These are phyloP conservation scores for Diaperis boleti DNA, from an alignment of 2,888 invertebrate genomes.

Conservation along the genomic window DNA sequence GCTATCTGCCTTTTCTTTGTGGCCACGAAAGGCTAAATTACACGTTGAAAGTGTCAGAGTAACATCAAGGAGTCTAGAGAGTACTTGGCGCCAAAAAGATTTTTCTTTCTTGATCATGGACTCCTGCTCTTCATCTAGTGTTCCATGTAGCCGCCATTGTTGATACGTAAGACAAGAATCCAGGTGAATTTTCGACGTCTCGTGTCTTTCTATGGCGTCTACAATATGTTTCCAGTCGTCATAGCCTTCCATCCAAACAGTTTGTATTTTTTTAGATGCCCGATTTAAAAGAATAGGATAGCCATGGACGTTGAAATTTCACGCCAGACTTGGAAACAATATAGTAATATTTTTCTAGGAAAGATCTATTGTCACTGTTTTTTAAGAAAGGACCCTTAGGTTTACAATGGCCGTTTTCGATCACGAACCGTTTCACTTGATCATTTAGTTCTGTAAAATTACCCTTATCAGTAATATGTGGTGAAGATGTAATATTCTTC, in stretches of 20 bases:
- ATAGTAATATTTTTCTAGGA: no score
- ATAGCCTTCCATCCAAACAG: background rate
- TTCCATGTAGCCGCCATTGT: background rate
- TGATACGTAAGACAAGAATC: background rate
- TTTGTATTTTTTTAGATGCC: no score
- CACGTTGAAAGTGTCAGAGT: background rate
- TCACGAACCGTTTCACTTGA: no score
- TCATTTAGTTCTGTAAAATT: no score
- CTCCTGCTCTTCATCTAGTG: background rate
- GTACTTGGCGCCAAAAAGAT: background rate
- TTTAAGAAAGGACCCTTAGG: no score
- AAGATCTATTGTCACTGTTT: no score
- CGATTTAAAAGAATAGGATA: background rate
- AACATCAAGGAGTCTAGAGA: background rate
- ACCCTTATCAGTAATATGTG: no score
- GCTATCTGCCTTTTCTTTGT: background rate
- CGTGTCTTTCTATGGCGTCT: background rate
- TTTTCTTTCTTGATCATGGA: background rate
- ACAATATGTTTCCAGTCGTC: slow-evolving; percentile 1
- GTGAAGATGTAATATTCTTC: no score
- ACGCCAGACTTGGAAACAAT: background rate
- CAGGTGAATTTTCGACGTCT: background rate
- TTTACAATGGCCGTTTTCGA: no score
- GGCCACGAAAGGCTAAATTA: background rate
- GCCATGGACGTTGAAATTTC: background rate